These are phyloP conservation scores for Galeopsomyia nigrocyanea DNA, from an alignment of 2,888 invertebrate species.

Conservation along the genomic window DNA sequence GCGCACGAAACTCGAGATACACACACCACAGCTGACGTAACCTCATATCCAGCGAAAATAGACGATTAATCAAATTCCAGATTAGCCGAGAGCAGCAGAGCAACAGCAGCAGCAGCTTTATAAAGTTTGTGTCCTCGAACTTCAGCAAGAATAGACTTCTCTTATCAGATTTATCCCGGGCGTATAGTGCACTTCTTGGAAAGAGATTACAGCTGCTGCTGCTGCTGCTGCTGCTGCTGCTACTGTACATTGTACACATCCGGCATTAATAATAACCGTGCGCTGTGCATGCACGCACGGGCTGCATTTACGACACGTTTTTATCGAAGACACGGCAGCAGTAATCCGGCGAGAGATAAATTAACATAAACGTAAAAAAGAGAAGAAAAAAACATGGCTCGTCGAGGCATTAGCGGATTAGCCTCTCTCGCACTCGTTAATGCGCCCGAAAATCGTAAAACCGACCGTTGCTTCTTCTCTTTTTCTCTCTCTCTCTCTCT, in stretches of 20 bases:
- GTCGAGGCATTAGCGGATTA: slow-evolving; percentile 12
- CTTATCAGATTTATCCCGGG: slow-evolving; percentile 43
- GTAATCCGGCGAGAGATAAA: slow-evolving; percentile 23
- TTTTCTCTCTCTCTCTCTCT: background rate
- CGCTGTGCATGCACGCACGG: no score
- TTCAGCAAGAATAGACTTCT: slow-evolving; percentile 6
- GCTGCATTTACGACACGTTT: background rate
- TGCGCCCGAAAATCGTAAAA: slow-evolving; percentile 25
- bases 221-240: background rate
- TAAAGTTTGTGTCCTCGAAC: slow-evolving; percentile 39
- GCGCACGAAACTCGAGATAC: slow-evolving; percentile 5
- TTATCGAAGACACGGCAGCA: slow-evolving; percentile 4
- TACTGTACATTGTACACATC: background rate
- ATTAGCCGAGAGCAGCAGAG: slow-evolving; percentile 5
- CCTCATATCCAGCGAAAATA: background rate
- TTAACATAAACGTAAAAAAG: slow-evolving; percentile 41
- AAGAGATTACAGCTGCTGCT: slow-evolving; percentile 23
- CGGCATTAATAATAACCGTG: slow-evolving; percentile 31
- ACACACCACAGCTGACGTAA: background rate
- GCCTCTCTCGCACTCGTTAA: slow-evolving; percentile 23
- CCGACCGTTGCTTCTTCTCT: background rate
- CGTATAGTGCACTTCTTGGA: slow-evolving; percentile 23
- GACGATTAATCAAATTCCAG: slow-evolving; percentile 29
- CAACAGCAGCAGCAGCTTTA: slow-evolving; percentile 14
- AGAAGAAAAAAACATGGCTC: slow-evolving; percentile 18